Base-by-base conservation (phyloP, 37 sponge, comb jelly and placozoan species). In the Agelas oroides region DNA sequence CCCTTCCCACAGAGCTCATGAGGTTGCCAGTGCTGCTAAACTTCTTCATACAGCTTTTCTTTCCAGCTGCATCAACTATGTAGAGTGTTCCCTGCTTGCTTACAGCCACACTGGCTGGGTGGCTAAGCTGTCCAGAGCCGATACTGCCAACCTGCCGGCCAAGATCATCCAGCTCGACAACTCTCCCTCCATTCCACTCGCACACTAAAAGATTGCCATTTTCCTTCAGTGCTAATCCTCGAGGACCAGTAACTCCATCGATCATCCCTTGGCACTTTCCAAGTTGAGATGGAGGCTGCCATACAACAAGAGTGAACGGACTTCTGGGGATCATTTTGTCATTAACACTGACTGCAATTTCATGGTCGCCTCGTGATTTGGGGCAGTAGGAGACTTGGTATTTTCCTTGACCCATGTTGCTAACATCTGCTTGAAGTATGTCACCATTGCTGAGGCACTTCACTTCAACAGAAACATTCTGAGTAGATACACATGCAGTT, bases 91-190 rank as follows among this genome's bases (percentile, higher is more conserved):
- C 58, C 1, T 23, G 21, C 30, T 66, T 30, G 18, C 2, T 58
- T 33, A 81, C 17, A 18, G 57, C 82, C 25, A 82, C 71, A 56
- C 83, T 59, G 12, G 73, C 73, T 27, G 83, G 83, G 27, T 71
- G 72, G 27, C 21, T 36, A 12, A 82, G 74, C 39, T 72, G 23
- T 0, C 53, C 65, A 1, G 17, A 55, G 20, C 59, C 76, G 12
- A 75, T 28, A 2, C 15, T 31, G 3, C 34, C 8, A 30, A 75
- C 8, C 33, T 28, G 59, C 18, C 76, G 30, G 3, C 76, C 76
- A 25, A 75, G 76, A 2, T 75, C 55, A 59, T 75, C 76, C 35
- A 75, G 32, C 28, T 75, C 34, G 35, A 75, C 35, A 20, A 75
- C 35, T 33, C 25, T 55, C 32, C 35, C 21, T 15, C 76, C 76